phyloP scores from a whole-genome alignment of 2,113 vertebrate species.

The Hemiprocne comata region DNA sequence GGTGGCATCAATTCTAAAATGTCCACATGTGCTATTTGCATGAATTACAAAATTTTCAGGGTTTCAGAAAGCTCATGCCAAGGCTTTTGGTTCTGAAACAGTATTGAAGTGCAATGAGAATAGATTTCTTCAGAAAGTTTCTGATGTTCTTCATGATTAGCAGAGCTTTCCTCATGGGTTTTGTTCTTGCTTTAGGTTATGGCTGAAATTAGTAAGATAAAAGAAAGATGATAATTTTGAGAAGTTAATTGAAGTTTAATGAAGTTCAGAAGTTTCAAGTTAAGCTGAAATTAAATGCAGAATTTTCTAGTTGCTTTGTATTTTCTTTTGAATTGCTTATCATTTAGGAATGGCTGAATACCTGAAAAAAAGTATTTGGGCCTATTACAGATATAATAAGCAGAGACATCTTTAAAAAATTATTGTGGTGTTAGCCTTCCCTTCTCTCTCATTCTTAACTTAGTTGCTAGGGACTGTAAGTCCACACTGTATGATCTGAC shows the following conservation, averaged over 20 bases:
- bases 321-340: conserved; percentile 17
- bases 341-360: neutral
- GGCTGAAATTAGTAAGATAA: conserved; percentile 21
- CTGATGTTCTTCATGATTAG: neutral
- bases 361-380: neutral
- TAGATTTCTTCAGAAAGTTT: neutral
- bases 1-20: neutral
- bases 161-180: neutral
- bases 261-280: conserved; percentile 8
- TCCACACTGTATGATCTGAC: neutral
- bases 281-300: neutral
- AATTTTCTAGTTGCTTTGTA: neutral
- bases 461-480: neutral
- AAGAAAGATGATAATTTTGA: conserved; percentile 14
- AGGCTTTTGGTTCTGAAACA: neutral
- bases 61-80: neutral
- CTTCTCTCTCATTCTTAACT: neutral
- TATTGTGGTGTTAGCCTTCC: neutral
- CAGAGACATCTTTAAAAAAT: neutral
- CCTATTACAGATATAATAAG: neutral
- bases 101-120: neutral
- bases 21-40: neutral
- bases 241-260: conserved; percentile 33
- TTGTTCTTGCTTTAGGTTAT: conserved; percentile 34
- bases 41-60: neutral